Evolutionary conservation across 1,140 invertebrate species (phyloP).

Genomic region (Maconellicoccus hirsutus): DNA sequence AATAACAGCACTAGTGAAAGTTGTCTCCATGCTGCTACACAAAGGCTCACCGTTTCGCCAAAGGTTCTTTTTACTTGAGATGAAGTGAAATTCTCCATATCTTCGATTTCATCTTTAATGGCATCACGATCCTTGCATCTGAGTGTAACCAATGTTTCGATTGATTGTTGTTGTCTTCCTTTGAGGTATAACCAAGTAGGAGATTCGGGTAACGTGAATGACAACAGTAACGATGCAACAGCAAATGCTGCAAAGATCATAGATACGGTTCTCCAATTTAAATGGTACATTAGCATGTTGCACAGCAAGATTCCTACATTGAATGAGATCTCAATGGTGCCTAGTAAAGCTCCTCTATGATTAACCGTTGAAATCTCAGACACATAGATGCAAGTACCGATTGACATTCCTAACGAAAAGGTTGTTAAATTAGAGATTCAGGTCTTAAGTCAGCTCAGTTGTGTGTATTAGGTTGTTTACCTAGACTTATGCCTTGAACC

Average conservation of each 20-base stretch:
- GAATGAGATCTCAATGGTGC: not conserved
- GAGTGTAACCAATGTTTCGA: not conserved
- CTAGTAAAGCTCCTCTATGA: not conserved
- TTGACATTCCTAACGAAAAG: not conserved
- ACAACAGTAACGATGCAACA: not conserved
- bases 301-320: not conserved
- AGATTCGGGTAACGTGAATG: not conserved
- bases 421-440: no score
- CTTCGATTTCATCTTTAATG: not conserved
- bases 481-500: not conserved
- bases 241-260: not conserved
- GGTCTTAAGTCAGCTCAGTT: no score
- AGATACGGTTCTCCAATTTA: not conserved
- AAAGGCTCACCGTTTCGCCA: not conserved
- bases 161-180: not conserved
- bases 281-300: not conserved
- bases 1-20: not conserved
- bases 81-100: not conserved
- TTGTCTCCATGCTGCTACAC: not conserved
- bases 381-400: not conserved
- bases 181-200: not conserved
- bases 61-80: not conserved
- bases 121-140: not conserved
- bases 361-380: not conserved
- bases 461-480: no score